Base-by-base conservation (phyloP, 2,113 vertebrate genomes). In the Muscicapa adusta region DNA sequence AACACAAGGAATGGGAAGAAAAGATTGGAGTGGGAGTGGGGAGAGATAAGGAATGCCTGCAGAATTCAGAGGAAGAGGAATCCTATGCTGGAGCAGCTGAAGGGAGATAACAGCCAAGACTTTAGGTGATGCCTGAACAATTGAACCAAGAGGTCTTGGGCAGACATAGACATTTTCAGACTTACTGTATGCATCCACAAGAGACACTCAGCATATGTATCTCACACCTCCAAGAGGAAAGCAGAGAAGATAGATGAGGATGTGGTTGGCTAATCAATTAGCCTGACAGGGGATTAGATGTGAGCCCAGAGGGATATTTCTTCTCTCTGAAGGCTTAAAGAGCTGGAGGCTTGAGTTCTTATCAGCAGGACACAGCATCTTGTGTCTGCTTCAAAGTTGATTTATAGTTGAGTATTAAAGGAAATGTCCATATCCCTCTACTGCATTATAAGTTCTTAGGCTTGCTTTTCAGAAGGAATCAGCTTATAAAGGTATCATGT, bases 81-180 rank as follows among this genome's bases (percentile, higher is more conserved):
- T 67, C 20, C 33, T 5, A 0, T 58, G 23, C 57, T 40, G 45
- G 40, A 48, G 25, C 16, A 91, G 17, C 40, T 58, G 58, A 68
- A 53, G 33, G 50, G 40, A 53, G 45, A 15, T 67, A 74, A 38
- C 24, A 79, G 25, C 17, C 23, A 73, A 70, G 62, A 63, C 23
- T 79, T 77, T 5, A 48, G 25, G 24, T 0, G 0, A 8, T 87
- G 61, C 45, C 38, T 3, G 0, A 48, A 42, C 16, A 81, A 34
- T 23, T 72, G 45, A 54, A 75, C 18, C 14, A 62, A 73, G 45
- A 75, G 29, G 10, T 28, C 28, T 89, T 81, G 31, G 48, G 18
- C 79, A 72, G 81, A 6, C 19, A 7, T 3, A 51, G n/a, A 51
- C 18, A 4, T 73, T 54, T 86, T 94, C 54, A 83, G 33, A 48